A percentile compares a stretch with the other conserved stretches of the same genome.
These are phyloP conservation scores for Nyleta sp. DNA, from an alignment of 2,888 invertebrate genomes.

Conservation along the genomic window DNA sequence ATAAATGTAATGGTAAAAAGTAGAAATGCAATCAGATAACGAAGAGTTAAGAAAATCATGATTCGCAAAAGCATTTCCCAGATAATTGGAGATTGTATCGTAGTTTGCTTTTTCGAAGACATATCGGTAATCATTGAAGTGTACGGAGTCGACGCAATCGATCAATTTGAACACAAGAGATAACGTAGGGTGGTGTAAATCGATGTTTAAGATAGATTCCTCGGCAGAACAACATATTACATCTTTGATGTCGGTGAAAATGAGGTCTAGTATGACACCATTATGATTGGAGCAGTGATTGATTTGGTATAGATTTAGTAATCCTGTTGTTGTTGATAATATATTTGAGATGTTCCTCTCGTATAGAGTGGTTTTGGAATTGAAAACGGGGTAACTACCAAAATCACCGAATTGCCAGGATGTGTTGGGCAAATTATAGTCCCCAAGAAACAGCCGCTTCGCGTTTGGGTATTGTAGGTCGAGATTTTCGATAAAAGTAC, in stretches of 20 bases:
- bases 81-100: too few relatives aligned
- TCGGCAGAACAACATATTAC: not conserved
- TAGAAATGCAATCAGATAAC: too few relatives aligned
- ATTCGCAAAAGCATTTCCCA: too few relatives aligned
- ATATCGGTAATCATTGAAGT: too few relatives aligned
- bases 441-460: not conserved
- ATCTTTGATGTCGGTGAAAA: not conserved
- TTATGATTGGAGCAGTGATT: not conserved
- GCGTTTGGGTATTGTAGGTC: not conserved
- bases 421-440: not conserved
- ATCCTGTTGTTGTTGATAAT: not conserved
- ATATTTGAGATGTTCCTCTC: not conserved
- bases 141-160: too few relatives aligned
- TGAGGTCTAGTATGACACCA: not conserved
- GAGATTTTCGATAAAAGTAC: not conserved
- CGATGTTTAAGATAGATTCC: not conserved
- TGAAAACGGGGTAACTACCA: not conserved
- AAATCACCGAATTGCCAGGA: not conserved
- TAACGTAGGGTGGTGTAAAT: not conserved
- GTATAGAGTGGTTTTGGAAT: not conserved
- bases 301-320: not conserved
- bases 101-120: too few relatives aligned
- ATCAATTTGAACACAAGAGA: too few relatives aligned
- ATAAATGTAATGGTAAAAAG: not conserved
- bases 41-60: too few relatives aligned